Percentiles rank a stretch among this genome's conserved stretches.
These are phyloP conservation scores for Phaethornis superciliosus DNA, from an alignment of 2,113 vertebrate species.

Conservation along the genomic window DNA sequence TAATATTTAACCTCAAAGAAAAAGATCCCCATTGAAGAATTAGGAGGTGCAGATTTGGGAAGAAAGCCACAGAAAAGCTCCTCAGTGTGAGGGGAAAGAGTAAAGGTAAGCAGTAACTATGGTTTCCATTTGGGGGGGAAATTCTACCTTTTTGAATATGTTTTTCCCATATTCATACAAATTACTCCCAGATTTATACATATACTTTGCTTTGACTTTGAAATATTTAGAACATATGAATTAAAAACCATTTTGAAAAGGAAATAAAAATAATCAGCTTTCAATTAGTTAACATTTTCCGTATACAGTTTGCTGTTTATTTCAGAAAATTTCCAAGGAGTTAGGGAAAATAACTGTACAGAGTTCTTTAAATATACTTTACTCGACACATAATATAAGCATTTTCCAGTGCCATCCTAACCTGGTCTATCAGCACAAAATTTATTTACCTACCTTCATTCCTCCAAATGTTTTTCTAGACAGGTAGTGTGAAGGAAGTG, in stretches of 20 bases:
- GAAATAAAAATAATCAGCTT: background rate
- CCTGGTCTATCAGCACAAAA: background rate
- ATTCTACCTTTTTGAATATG: background rate
- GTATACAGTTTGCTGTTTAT: background rate
- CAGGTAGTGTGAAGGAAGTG: background rate
- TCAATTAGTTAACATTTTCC: background rate
- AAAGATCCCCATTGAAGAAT: background rate
- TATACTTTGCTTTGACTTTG: background rate
- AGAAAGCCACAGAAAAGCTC: no score
- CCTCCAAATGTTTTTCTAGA: background rate
- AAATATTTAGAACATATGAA: background rate
- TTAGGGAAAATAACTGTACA: background rate
- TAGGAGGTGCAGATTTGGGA: no score
- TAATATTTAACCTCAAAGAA: background rate
- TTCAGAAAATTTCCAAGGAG: background rate
- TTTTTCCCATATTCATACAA: background rate
- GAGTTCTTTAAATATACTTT: background rate
- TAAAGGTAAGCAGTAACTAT: background rate
- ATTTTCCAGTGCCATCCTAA: background rate
- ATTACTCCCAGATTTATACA: background rate
- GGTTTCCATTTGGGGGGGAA: background rate
- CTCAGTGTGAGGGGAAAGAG: background rate
- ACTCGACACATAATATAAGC: background rate
- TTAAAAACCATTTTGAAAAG: background rate
- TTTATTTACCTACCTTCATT: background rate